These are phyloP conservation scores for Prunella himalayana DNA, from an alignment of 2,113 vertebrate species.

Conservation along the genomic window DNA sequence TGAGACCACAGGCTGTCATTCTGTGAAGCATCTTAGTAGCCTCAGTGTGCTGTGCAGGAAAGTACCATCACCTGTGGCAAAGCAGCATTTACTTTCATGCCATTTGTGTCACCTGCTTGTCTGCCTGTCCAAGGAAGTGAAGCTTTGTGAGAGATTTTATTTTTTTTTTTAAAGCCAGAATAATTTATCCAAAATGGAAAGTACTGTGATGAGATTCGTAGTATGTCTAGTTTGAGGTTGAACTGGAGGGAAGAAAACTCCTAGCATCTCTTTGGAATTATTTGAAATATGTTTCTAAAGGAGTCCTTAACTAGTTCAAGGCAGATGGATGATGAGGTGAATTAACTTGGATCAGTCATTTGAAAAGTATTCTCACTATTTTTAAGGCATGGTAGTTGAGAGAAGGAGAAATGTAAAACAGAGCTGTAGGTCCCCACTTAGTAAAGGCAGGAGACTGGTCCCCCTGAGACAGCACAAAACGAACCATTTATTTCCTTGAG, in stretches of 20 bases:
- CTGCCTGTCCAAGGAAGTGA: background rate
- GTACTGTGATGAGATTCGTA: background rate
- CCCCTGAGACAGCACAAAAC: background rate
- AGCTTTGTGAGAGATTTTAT: background rate
- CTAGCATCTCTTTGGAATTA: background rate
- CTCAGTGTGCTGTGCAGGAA: background rate
- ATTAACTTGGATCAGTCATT: background rate
- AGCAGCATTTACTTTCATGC: background rate
- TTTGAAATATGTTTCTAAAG: background rate
- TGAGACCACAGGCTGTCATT: background rate
- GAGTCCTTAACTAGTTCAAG: background rate
- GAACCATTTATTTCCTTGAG: background rate
- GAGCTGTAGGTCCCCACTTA: background rate
- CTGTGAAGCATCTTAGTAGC: background rate
- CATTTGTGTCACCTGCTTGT: background rate
- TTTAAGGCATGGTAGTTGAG: background rate
- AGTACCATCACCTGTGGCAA: background rate
- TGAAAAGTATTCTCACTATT: background rate
- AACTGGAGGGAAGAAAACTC: accelerated
- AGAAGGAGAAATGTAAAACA: background rate
- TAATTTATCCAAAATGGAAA: background rate
- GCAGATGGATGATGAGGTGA: background rate
- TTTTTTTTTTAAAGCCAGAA: background rate
- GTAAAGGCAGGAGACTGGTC: background rate
- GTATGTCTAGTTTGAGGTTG: background rate